phyloP scores from a whole-genome alignment of 2,113 vertebrate genomes.

The Triplophysa dalaica region DNA sequence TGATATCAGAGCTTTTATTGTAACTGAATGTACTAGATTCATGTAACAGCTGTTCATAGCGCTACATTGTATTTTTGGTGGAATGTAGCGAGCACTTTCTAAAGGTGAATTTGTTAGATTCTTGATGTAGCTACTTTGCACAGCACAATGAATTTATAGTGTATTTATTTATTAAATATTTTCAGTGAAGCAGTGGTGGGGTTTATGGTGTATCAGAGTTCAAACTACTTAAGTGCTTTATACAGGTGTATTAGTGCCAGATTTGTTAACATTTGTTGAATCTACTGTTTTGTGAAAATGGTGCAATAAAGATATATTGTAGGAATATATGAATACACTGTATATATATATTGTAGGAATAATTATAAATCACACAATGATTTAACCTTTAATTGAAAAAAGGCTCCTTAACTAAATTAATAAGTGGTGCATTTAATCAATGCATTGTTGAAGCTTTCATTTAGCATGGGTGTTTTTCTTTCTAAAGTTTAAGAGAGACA shows the following conservation, averaged over 20 bases:
- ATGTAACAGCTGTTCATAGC: conserved; percentile 73
- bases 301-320: conserved; percentile 67
- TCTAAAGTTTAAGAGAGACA: too few species aligned
- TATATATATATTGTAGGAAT: too few species aligned
- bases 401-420: neutral
- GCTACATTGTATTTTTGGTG: conserved; percentile 60
- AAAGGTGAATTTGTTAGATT: conserved; percentile 58
- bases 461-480: too few species aligned
- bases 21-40: conserved; percentile 79
- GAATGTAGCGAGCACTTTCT: conserved; percentile 61
- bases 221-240: conserved; percentile 68
- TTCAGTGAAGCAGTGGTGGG: conserved; percentile 47
- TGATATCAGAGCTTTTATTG: conserved; percentile 66
- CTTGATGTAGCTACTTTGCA: conserved; percentile 69
- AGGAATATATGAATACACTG: too few species aligned
- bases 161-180: conserved; percentile 60
- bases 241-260: conserved; percentile 71
- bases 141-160: conserved; percentile 61
- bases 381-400: neutral
- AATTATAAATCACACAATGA: neutral
- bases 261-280: conserved; percentile 63
- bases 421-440: neutral
- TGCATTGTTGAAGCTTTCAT: neutral
- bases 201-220: conserved; percentile 62
- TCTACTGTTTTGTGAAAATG: conserved; percentile 67